Evolutionary conservation across 92 coral and sea anemone genomes (phyloP), one percentile per base, ranked within the genome.

Genomic region (Pocillopora grandis): DNA sequence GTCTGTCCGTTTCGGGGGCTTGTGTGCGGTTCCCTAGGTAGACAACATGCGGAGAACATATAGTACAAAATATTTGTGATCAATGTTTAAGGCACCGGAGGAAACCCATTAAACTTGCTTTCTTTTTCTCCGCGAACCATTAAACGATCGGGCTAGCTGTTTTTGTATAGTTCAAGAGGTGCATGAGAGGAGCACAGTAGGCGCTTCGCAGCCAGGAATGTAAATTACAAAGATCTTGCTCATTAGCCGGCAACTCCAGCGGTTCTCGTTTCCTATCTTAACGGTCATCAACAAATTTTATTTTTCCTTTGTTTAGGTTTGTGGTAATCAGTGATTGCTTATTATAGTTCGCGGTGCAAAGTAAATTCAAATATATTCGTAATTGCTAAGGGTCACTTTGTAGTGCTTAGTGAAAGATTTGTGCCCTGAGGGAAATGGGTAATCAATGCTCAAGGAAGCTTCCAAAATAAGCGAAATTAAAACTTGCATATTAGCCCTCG

Each of bases 331-430:
- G 86, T 87, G 86, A 74, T 78, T 74, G 89, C 82, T 81, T 89
- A 87, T 91, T 90, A 80, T 89, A 89, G 89, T 79, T 76, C 88
- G 84, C 55, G 86, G 84, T 86, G 87, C 79, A 84, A 84, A 86
- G 90, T 82, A 91, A 91, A 89, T 84, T 84, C 72, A 90, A 93
- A 93, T 90, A 81, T 86, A 83, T 65, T 80, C 91, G 81, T 92
- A 90, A 92, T 90, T 92, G 91, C 88, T 42, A 69, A 73, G 86
- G 87, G 91, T 87, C 93, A 84, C 92, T 88, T 70, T 82, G 86
- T 64, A 80, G 86, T 83, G 62, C 85, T 81, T 60, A 71, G 85
- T n/a, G 71, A 60, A 70, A 59, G 85, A 71, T 81, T 35, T 71
- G 70, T 81, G 79, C 79, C 86, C 86, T 75, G 63, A 23, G 78